A percentile compares a stretch with the other conserved stretches of the same genome.
phyloP scores from a whole-genome alignment of 2,113 vertebrate genomes.

The Rhinopomastus cyanomelas region DNA sequence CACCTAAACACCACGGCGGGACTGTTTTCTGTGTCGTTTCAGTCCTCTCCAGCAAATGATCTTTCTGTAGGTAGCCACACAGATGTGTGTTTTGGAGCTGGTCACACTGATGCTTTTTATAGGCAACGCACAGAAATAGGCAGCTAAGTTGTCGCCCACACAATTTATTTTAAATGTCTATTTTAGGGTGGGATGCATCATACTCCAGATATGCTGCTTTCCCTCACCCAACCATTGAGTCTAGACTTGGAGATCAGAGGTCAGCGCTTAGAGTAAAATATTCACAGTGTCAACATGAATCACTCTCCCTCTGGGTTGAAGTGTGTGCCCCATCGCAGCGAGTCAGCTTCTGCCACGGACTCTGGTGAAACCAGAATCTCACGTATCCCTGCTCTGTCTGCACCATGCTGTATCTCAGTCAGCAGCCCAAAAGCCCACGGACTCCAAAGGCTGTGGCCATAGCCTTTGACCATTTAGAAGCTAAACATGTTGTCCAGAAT shows the following conservation, averaged over 20 bases:
- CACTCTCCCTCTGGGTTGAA: not conserved
- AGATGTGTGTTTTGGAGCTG: not conserved
- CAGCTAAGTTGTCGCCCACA: not conserved
- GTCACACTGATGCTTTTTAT: not conserved
- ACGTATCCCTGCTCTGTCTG: not conserved
- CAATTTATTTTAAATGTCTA: not conserved
- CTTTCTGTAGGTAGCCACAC: not conserved
- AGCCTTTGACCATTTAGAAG: not conserved
- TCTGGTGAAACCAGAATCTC: not conserved
- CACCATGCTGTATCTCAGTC: not conserved
- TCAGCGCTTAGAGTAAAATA: not conserved
- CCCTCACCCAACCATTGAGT: not conserved
- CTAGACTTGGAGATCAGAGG: not conserved
- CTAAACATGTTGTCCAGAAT: not conserved
- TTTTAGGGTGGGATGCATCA: not conserved
- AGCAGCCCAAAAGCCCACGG: not conserved
- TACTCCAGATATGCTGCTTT: not conserved
- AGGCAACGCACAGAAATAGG: rapidly evolving
- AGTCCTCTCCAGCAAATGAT: not conserved
- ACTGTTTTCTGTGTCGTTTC: not conserved
- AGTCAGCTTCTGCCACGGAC: not conserved
- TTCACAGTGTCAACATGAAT: not conserved
- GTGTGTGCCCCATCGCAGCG: not conserved
- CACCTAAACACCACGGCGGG: not conserved
- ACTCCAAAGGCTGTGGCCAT: not conserved